Conservation (phyloP, 2,888 invertebrate genomes). For the Hanleya hanleyi region DNA sequence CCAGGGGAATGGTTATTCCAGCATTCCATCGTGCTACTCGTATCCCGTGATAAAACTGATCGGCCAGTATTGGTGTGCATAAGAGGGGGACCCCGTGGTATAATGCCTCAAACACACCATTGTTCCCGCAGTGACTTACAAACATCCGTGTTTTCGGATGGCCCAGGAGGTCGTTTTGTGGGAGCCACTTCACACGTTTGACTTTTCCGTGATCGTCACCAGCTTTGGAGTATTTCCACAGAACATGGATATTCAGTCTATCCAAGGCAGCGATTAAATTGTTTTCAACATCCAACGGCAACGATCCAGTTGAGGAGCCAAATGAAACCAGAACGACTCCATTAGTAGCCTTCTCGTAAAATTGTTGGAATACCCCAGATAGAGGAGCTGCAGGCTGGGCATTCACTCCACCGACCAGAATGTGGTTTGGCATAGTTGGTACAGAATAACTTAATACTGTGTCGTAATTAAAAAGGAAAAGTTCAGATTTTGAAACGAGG, state of each 20-base stretch:
- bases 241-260: background rate
- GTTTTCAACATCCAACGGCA: background rate
- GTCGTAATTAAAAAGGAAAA: slow-evolving; percentile 41
- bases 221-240: background rate
- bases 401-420: slow-evolving; percentile 39
- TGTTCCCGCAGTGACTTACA: slow-evolving; percentile 53
- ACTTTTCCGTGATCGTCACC: slow-evolving; percentile 25
- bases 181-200: slow-evolving; percentile 40
- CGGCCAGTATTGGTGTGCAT: slow-evolving; percentile 42
- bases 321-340: slow-evolving; percentile 51
- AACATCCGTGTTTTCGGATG: slow-evolving; percentile 46
- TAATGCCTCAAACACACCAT: slow-evolving; percentile 49
- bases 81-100: slow-evolving; percentile 55
- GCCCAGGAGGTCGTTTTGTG: slow-evolving; percentile 49
- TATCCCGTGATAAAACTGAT: slow-evolving; percentile 42
- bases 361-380: slow-evolving; percentile 28
- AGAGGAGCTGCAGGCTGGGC: slow-evolving; percentile 32
- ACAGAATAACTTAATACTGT: slow-evolving; percentile 37
- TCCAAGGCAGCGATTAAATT: background rate
- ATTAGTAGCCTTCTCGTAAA: slow-evolving; percentile 35
- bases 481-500: slow-evolving; percentile 20
- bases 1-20: slow-evolving; percentile 38
- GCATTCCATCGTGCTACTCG: slow-evolving; percentile 35
- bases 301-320: slow-evolving; percentile 26
- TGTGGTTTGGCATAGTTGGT: slow-evolving; percentile 39